A percentile compares a stretch with the other conserved stretches of the same genome.
Conservation (phyloP, 2,797 vertebrate species). For the Falco cherrug region DNA sequence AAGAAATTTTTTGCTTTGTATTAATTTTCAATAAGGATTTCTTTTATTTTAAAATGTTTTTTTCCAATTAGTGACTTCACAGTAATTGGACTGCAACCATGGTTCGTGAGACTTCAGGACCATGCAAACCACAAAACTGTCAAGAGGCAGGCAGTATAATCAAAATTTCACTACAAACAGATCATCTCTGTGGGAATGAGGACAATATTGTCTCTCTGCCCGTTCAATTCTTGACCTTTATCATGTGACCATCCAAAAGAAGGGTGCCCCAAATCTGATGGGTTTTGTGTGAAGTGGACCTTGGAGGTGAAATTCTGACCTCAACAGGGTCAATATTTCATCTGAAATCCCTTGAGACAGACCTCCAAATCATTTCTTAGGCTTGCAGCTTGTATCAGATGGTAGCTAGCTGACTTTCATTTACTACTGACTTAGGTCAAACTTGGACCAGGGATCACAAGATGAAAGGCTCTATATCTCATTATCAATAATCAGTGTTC, state of each 20-base stretch:
- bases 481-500: slow-evolving; percentile 52
- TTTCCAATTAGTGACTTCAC: not conserved
- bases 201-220: not conserved
- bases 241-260: not conserved
- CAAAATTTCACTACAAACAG: not conserved
- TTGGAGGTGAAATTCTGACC: slow-evolving; percentile 41
- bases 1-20: not conserved
- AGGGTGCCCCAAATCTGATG: not conserved
- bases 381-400: slow-evolving; percentile 36
- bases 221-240: slow-evolving; percentile 4
- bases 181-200: not conserved
- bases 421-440: slow-evolving; percentile 59
- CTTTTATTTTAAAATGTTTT: not conserved
- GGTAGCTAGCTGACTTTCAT: slow-evolving; percentile 55
- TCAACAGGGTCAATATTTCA: slow-evolving; percentile 30
- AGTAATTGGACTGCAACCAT: not conserved
- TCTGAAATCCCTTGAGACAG: not conserved
- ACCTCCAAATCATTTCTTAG: slow-evolving; percentile 16
- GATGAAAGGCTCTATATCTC: slow-evolving; percentile 56
- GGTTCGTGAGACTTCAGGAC: not conserved
- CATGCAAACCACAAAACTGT: not conserved
- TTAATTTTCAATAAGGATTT: not conserved
- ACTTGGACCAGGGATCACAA: slow-evolving; percentile 59
- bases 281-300: slow-evolving; percentile 17
- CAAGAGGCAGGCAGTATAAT: not conserved